Evolutionary conservation across 2,888 invertebrate genomes (phyloP).

Genomic region (Acleris sparsana): DNA sequence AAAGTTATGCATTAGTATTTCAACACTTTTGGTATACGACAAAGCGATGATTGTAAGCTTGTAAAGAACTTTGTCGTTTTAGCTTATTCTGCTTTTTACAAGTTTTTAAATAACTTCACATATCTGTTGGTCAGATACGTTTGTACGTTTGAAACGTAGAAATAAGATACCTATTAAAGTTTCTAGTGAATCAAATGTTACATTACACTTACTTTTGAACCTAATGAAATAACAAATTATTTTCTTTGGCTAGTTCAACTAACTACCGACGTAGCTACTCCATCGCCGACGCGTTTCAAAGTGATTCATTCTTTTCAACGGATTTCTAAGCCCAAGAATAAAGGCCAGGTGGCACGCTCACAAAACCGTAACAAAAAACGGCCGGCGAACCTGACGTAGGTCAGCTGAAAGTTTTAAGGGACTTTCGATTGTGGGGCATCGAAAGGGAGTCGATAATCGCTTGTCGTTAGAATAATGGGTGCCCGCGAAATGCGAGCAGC

Average conservation of each 20-base stretch:
- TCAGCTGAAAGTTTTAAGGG: constrained; percentile 42
- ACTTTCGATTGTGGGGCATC: constrained; percentile 53
- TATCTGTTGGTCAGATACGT: too few species aligned
- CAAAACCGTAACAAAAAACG: constrained; percentile 67
- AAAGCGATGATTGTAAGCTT: too few species aligned
- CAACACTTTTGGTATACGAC: too few species aligned
- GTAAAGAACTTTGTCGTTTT: too few species aligned
- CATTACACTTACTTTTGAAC: not conserved
- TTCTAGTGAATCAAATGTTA: not conserved
- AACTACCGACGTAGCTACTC: constrained; percentile 47
- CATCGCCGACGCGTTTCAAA: constrained; percentile 56
- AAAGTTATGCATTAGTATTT: too few species aligned
- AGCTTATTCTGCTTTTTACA: too few species aligned
- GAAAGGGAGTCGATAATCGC: constrained; percentile 54
- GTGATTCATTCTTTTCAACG: constrained; percentile 73
- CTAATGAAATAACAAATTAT: constrained; percentile 20
- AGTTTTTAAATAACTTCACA: too few species aligned
- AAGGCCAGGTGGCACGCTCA: constrained; percentile 78
- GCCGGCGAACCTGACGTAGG: constrained; percentile 58
- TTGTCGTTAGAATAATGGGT: constrained; percentile 54
- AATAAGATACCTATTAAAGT: too few species aligned
- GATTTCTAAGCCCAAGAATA: constrained; percentile 68
- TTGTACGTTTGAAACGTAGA: too few species aligned
- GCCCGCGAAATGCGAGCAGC: constrained; percentile 60
- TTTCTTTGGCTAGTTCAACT: constrained; percentile 46